Conservation (phyloP, 2,113 vertebrate species). For the Plotosus lineatus region DNA sequence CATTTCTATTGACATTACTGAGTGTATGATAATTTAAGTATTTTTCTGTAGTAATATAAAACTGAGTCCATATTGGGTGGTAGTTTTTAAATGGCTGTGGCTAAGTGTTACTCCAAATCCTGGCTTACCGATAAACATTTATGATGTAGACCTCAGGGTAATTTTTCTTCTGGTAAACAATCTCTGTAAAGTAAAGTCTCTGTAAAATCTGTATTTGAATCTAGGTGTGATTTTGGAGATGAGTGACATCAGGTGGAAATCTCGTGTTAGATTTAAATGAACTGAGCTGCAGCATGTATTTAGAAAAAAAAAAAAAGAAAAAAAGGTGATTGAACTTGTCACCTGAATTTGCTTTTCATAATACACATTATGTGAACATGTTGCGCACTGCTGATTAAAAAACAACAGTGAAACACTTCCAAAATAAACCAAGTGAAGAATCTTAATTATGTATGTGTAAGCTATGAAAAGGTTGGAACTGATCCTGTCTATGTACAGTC, state of each 20-base stretch:
- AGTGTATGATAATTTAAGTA: not conserved
- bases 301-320: too few species aligned
- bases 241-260: not conserved
- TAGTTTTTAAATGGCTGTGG: not conserved
- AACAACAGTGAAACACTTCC: not conserved
- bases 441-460: not conserved
- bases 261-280: not conserved
- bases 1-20: not conserved
- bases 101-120: not conserved
- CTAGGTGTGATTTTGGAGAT: not conserved
- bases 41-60: not conserved
- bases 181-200: too few species aligned
- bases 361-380: conserved; percentile 5
- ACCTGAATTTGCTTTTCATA: not conserved
- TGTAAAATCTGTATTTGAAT: not conserved
- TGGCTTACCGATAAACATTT: not conserved
- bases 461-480: not conserved
- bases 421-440: not conserved
- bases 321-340: conserved; percentile 5
- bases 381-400: not conserved
- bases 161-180: too few species aligned
- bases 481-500: not conserved
- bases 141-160: not conserved
- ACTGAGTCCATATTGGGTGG: not conserved
- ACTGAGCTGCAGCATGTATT: not conserved